Percentiles rank a stretch among this genome's conserved stretches.
Evolutionary conservation across 2,888 invertebrate genomes (phyloP).

Genomic region (Spisula subtruncata): DNA sequence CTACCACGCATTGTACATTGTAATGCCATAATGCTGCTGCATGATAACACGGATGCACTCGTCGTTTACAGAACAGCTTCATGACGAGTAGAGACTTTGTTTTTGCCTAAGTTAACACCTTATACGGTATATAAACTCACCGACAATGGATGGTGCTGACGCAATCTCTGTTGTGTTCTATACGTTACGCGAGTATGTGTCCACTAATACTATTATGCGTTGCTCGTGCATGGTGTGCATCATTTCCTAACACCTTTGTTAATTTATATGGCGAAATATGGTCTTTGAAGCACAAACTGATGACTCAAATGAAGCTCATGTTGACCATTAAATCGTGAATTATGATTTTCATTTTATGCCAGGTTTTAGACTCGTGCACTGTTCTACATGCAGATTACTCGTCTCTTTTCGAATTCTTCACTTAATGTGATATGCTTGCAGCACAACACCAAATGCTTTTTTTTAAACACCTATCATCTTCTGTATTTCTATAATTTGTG

Average conservation of each 20-base stretch:
- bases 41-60: too few species aligned
- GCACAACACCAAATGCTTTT: too few species aligned
- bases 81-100: background rate
- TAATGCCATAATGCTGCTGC: too few species aligned
- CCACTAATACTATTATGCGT: background rate
- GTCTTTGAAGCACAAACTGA: background rate
- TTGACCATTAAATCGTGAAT: background rate
- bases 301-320: background rate
- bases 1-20: too few species aligned
- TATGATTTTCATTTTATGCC: too few species aligned
- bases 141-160: background rate
- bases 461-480: too few species aligned
- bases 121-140: background rate
- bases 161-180: background rate
- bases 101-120: background rate
- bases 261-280: background rate
- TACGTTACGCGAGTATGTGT: background rate
- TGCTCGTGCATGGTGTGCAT: background rate
- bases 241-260: background rate
- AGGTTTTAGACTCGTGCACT: too few species aligned
- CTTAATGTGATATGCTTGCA: too few species aligned
- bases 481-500: too few species aligned
- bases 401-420: too few species aligned
- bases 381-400: too few species aligned
- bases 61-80: too few species aligned